Evolutionary conservation across 2,888 invertebrate species (phyloP), one percentile per base, ranked within the genome.

Genomic region (Blastobasis adustella): DNA sequence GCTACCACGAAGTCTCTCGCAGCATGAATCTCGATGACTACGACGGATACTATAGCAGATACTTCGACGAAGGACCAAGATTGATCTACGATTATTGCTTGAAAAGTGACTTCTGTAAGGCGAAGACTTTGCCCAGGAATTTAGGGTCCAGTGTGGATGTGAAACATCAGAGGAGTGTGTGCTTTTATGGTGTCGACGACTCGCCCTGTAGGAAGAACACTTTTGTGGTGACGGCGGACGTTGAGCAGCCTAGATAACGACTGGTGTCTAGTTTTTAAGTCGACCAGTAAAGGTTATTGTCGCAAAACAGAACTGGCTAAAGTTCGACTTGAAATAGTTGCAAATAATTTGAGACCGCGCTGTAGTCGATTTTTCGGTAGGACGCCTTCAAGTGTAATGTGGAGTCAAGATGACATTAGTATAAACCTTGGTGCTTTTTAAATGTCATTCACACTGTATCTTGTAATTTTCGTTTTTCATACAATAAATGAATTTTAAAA

Each of bases 231-330:
- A 74, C 67, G 9, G 87, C 85, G 0, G 86, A 87, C 47, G 62
- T 87, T 0, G 87, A 87, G 39, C 69, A 76, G 5, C 81, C 78
- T 46, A 86, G 86, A 76, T 87, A 85, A 79, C 84, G 69, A 71
- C 70, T 56, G 63, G 6, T 10, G 8, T 54, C 38, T 46, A 10
- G n/a, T 9, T 46, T 46, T 46, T 37, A 46, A 23, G 23, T 23
- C 23, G 23, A 3, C 3, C 23, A 23, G 23, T 23, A 23, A 23
- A 23, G 23, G 23, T 23, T 23, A 2, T 23, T 23, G 23, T 23
- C 23, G 23, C 23, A 23, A 23, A 23, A 3, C 23, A 23, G 23
- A 23, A 23, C 23, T 23, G 3, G 23, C 23, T 3, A 23, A 23
- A 23, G 23, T 23, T 23, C 3, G 2, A 23, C n/a, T n/a, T n/a